Conservation (phyloP, 2,113 vertebrate genomes). For the Pseudopipra pipra region DNA sequence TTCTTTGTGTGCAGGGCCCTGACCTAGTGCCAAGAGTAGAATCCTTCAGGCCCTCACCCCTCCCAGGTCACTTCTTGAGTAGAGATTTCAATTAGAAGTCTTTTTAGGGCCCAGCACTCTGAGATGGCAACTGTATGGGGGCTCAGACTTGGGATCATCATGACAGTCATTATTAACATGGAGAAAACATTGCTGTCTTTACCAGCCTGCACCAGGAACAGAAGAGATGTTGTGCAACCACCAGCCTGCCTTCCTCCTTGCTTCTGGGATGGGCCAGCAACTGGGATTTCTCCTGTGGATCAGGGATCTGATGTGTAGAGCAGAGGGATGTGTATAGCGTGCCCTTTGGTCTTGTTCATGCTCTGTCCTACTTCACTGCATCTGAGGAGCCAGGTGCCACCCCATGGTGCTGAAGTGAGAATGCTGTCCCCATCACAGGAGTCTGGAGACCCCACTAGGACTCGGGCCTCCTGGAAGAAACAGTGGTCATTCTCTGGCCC, state of each 20-base stretch:
- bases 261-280: not conserved
- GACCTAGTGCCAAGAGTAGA: not conserved
- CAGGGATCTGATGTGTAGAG: not conserved
- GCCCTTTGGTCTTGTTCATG: not conserved
- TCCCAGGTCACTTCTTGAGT: not conserved
- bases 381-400: not conserved
- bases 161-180: not conserved
- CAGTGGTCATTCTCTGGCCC: not conserved
- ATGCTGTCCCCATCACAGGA: not conserved
- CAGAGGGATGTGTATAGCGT: not conserved
- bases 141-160: not conserved
- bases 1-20: not conserved
- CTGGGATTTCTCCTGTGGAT: not conserved
- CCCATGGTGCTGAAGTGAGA: not conserved
- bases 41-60: not conserved
- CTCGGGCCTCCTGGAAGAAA: not conserved
- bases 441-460: not conserved
- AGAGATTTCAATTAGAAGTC: not conserved
- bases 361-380: not conserved
- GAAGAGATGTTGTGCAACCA: not conserved
- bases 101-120: not conserved
- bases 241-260: not conserved
- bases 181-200: not conserved
- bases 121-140: rapidly evolving
- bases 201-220: not conserved